Base-by-base conservation (phyloP, 2,797 vertebrate genomes). In the Mionectes olivaceus region DNA sequence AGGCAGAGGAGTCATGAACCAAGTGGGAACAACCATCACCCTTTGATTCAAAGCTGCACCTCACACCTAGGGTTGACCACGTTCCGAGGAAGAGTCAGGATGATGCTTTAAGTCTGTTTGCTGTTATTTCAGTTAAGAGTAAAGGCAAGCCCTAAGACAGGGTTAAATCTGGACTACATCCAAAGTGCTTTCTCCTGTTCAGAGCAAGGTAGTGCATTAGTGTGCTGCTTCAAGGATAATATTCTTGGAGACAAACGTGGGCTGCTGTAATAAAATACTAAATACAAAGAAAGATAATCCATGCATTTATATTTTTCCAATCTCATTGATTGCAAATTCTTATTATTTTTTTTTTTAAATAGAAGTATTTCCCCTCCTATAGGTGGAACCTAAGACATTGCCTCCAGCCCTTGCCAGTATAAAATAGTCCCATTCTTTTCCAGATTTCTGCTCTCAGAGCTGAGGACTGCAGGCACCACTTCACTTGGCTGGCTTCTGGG, bases 151-250 rank as follows among this genome's bases (percentile, higher is more conserved):
- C 44, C 73, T n/a, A 53, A 1, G 16, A 74, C 39, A 61, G 91
- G 83, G 80, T 93, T 91, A 93, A 94, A 60, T 30, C 91, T 96
- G 90, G 93, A 89, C 70, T 25, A 55, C 25, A 57, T 90, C 94
- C 93, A 97, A 97, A 96, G 94, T 85, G 94, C 88, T 93, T 90
- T 93, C 91, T 94, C 86, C 88, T 90, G 33, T 85, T 93, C 9
- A 46, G 94, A 90, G 88, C 64, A 87, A 76, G 74, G 83, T 41
- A 74, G 80, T 79, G 81, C 95, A 94, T 91, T 95, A 94, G 71
- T 1, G 10, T 77, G 46, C 77, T 70, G 44, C 63, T 87, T 60
- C 91, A 41, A 46, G 74, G 93, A 87, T 74, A 85, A 83, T 68
- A 82, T 41, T 96, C 63, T 76, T 59, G 71, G 83, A 94, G 70